Conservation (phyloP, 2,888 invertebrate genomes). For the Eupithecia subumbrata region DNA sequence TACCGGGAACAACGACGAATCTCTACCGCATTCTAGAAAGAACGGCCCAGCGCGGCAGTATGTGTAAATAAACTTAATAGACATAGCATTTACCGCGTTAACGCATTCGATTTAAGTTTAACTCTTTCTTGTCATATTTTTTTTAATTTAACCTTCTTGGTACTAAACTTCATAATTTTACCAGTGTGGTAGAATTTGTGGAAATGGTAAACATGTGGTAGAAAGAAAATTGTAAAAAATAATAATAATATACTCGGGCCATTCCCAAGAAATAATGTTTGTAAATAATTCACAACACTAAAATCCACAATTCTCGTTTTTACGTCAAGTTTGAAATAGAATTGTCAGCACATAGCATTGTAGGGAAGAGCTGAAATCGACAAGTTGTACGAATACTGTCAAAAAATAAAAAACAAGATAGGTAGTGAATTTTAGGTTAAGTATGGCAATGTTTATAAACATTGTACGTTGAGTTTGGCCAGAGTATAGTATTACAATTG, state of each 20-base stretch:
- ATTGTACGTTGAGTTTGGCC: neutral
- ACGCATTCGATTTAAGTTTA: slow-evolving; percentile 23
- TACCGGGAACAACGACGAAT: slow-evolving; percentile 71
- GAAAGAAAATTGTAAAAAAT: neutral
- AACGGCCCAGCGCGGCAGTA: slow-evolving; percentile 73
- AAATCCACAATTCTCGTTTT: neutral
- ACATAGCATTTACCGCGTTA: slow-evolving; percentile 17
- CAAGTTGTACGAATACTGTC: neutral
- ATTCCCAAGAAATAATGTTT: neutral
- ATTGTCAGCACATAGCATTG: neutral
- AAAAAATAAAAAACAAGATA: neutral
- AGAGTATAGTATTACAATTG: neutral
- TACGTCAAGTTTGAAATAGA: neutral
- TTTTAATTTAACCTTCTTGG: slow-evolving; percentile 4
- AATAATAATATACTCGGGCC: neutral
- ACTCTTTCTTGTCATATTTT: slow-evolving; percentile 16
- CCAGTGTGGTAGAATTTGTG: slow-evolving; percentile 51
- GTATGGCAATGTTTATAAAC: neutral
- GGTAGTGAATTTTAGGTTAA: neutral
- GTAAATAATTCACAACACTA: neutral
- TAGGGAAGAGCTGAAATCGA: neutral
- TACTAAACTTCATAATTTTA: slow-evolving; percentile 37
- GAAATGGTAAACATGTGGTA: neutral
- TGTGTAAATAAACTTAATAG: slow-evolving; percentile 64
- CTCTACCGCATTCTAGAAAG: slow-evolving; percentile 72